Evolutionary conservation across 2,113 vertebrate species (phyloP), one percentile per base, ranked within the genome.

Genomic region (Chionis minor): DNA sequence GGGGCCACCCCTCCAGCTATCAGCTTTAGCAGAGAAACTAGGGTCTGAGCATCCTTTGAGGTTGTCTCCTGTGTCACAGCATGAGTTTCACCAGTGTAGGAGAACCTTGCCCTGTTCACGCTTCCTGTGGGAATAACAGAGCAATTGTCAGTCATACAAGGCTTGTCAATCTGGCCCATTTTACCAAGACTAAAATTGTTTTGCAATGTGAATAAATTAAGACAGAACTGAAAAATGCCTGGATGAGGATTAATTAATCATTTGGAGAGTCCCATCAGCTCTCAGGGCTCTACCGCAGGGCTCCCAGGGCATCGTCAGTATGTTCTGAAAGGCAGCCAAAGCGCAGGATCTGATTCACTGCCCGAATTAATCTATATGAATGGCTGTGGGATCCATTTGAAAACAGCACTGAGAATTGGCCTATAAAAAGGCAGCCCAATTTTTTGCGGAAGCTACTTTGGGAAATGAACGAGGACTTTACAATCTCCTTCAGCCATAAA

Each of bases 171-270:
- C 70, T 73, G 45, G 55, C 49, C 28, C 42, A 6, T 59, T 91
- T 94, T 72, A 93, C 71, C 63, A 51, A 62, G 52, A 35, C 82
- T 66, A 80, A 52, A 62, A 92, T 95, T 91, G 84, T 70, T 98
- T 97, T 97, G 85, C 79, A 27, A 23, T 70, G 67, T 86, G 90
- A 96, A 94, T 66, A 95, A 94, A 93, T 96, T 91, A 93, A 86
- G 94, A 94, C 11, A n/a, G 94, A 96, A 90, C 55, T 45, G 72
- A 94, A 89, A 93, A 96, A 90, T 54, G 71, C 77, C 70, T 82
- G 88, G 28, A 55, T 88, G 63, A 96, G 63, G 92, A 96, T 97
- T 97, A 97, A 98, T 98, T 97, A 98, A 97, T 97, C 95, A 96
- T 97, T 92, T 58, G 61, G 88, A 45, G 63, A 71, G 79, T 83